These are phyloP conservation scores for Aphelinus atriplicis DNA, from an alignment of 1,140 invertebrate species.

Conservation along the genomic window DNA sequence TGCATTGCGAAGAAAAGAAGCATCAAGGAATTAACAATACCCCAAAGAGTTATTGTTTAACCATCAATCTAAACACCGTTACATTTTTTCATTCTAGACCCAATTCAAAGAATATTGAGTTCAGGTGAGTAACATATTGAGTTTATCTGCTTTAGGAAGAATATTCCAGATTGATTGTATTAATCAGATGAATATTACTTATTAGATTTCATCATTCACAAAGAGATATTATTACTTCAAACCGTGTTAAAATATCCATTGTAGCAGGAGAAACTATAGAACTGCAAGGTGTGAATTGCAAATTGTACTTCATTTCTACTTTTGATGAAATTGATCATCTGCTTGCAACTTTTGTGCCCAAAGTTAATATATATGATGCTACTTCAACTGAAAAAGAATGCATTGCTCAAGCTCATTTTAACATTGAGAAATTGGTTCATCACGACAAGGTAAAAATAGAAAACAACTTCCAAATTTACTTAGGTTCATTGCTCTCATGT, in stretches of 20 bases:
- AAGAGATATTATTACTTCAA: constrained; percentile 53
- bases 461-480: too few relatives aligned
- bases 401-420: constrained; percentile 50
- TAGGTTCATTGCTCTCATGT: neutral
- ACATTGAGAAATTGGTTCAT: constrained; percentile 52
- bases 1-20: neutral
- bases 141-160: too few relatives aligned
- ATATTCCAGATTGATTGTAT: too few relatives aligned
- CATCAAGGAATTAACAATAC: neutral
- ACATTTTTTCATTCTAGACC: constrained; percentile 46
- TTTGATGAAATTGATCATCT: constrained; percentile 58
- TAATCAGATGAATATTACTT: neutral
- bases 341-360: constrained; percentile 58
- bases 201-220: constrained; percentile 65
- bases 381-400: constrained; percentile 46
- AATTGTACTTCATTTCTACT: constrained; percentile 63
- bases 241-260: constrained; percentile 47
- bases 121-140: constrained; percentile 48
- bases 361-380: constrained; percentile 58
- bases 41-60: constrained; percentile 50
- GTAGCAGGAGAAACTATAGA: constrained; percentile 51
- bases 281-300: constrained; percentile 60
- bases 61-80: constrained; percentile 50
- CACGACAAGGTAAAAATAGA: constrained; percentile 50
- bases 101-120: constrained; percentile 52